Evolutionary conservation across 2,888 invertebrate genomes (phyloP), one percentile per base, ranked within the genome.

Genomic region (Drosophila neotestacea): DNA sequence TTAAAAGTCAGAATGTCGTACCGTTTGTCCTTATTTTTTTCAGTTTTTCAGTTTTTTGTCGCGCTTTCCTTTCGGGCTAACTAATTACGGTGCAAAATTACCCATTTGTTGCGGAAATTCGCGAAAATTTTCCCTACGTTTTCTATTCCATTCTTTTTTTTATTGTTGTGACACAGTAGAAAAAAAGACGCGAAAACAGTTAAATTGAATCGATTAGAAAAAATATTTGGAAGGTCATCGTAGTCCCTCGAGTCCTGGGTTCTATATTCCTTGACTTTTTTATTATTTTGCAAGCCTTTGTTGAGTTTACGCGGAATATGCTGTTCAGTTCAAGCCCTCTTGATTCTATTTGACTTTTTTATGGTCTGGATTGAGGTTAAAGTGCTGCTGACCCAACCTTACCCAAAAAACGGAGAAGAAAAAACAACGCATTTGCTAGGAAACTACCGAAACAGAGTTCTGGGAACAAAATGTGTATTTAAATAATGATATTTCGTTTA

Each of bases 171-270:
- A 54, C 42, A 61, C 28, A 59, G 52, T 11, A 42, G 16, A 28
- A 56, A 68, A 59, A 73, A 63, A 42, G 59, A 42, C 54, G 63
- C 63, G 65, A 77, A 71, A 73, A 73, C 73, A 81, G 82, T 89
- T 81, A 90, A 86, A 88, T 68, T 81, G 83, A 88, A 85, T 85
- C 90, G 90, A 89, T 90, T 90, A 86, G 74, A 88, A 65, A 64
- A 62, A 67, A 64, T 42, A 13, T 39, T n/a, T 41, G 30, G 64
- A 78, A 78, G 75, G 74, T 62, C 73, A 38, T 9, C 6, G 27
- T 32, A 27, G 22, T 58, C 32, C 54, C 22, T 32, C 27, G 13
- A 6, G 36, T 51, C 30, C 48, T 61, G 60, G 77, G 77, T 66
- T 69, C 74, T 73, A 80, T 48, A 69, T 77, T 55, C 34, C 39